These are phyloP conservation scores for Cosmia trapezina DNA, from an alignment of 2,888 invertebrate species.

Conservation along the genomic window DNA sequence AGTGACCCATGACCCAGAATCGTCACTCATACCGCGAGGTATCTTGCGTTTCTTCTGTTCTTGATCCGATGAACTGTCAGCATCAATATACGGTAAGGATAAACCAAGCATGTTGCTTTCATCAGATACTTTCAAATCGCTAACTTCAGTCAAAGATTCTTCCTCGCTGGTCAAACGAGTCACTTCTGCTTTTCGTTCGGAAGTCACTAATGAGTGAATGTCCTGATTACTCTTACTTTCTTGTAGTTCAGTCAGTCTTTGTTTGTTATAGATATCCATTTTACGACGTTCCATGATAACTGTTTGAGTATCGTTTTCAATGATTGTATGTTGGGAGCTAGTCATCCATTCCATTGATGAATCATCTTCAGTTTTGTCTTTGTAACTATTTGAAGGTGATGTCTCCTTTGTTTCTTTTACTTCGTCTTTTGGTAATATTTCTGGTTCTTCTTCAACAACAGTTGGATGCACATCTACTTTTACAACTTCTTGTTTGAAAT, in stretches of 20 bases:
- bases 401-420: conserved; percentile 73
- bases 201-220: conserved; percentile 76
- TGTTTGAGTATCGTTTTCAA: conserved; percentile 91
- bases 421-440: conserved; percentile 73
- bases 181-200: conserved; percentile 86
- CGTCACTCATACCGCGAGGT: conserved; percentile 91
- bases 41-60: conserved; percentile 80
- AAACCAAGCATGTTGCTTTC: conserved; percentile 87
- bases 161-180: conserved; percentile 91
- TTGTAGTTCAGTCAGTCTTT: conserved; percentile 86
- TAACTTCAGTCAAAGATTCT: conserved; percentile 92
- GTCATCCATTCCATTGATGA: conserved; percentile 88
- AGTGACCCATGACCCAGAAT: conserved; percentile 93
- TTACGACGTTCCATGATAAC: conserved; percentile 91
- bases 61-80: conserved; percentile 89
- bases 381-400: conserved; percentile 84
- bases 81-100: conserved; percentile 88
- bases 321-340: conserved; percentile 84
- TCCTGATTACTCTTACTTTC: conserved; percentile 84
- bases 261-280: conserved; percentile 91
- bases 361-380: conserved; percentile 86
- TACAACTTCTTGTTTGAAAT: conserved; percentile 88
- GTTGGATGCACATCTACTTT: conserved; percentile 87
- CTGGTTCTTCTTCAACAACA: conserved; percentile 76
- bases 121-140: conserved; percentile 90